phyloP scores from a whole-genome alignment of 2,888 invertebrate genomes.

The Eurois occulta region DNA sequence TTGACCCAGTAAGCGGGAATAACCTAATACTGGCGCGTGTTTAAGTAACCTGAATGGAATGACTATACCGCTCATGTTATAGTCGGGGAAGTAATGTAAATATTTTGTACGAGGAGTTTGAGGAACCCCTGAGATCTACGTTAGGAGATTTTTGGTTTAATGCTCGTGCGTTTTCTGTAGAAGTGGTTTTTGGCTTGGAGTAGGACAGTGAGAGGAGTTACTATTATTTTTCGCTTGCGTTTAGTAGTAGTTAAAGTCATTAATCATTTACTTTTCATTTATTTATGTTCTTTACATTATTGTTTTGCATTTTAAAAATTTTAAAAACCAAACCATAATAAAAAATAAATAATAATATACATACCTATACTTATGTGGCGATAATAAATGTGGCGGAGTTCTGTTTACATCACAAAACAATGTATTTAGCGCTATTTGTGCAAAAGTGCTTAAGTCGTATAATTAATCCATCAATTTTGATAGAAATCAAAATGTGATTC shows the following conservation, averaged over 20 bases:
- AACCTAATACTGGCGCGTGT: constrained; percentile 28
- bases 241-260: too few species aligned
- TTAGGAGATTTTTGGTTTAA: not conserved
- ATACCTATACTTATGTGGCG: too few species aligned
- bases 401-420: not conserved
- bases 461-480: too few species aligned
- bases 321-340: too few species aligned
- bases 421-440: too few species aligned
- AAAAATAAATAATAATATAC: too few species aligned
- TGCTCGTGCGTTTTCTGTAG: not conserved
- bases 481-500: too few species aligned
- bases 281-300: too few species aligned
- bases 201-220: not conserved
- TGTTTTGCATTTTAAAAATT: too few species aligned
- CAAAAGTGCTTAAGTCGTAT: too few species aligned
- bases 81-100: not conserved
- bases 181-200: not conserved
- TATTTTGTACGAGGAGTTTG: not conserved
- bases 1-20: constrained; percentile 50
- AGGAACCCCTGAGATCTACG: not conserved
- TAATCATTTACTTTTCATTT: too few species aligned
- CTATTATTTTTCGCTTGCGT: not conserved
- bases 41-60: constrained; percentile 23
- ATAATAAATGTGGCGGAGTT: too few species aligned
- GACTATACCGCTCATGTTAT: not conserved